phyloP scores from a whole-genome alignment of 37 sponge, comb jelly and placozoan species.

The Mnemiopsis leidyi region DNA sequence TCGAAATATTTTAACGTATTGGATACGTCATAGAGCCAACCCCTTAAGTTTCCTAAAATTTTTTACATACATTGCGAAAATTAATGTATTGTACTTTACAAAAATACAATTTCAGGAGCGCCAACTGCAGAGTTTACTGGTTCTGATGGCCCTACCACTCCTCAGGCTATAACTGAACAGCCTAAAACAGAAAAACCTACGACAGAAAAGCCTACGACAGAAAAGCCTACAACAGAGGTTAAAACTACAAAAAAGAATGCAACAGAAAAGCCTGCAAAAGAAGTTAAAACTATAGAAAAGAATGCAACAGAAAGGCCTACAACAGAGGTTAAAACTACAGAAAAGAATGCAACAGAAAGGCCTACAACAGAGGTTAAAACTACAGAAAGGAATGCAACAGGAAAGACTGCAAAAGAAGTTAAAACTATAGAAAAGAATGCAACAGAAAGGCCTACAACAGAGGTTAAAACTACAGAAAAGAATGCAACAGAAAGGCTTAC shows the following conservation, averaged over 20 bases:
- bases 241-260: neutral
- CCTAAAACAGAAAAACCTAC: neutral
- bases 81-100: too few species aligned
- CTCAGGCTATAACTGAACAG: neutral
- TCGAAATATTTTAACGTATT: too few species aligned
- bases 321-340: neutral
- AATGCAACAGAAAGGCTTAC: neutral
- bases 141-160: neutral
- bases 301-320: neutral
- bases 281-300: neutral
- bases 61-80: too few species aligned
- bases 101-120: too few species aligned
- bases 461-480: neutral
- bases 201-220: neutral
- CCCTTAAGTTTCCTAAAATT: too few species aligned
- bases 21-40: too few species aligned
- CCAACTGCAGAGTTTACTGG: neutral
- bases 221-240: neutral
- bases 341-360: neutral
- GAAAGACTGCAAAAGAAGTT: neutral
- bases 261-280: neutral
- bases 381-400: neutral
- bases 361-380: neutral
- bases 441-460: neutral
- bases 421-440: neutral